phyloP scores from a whole-genome alignment of 2,888 invertebrate species.

The Morinoia aosen region DNA sequence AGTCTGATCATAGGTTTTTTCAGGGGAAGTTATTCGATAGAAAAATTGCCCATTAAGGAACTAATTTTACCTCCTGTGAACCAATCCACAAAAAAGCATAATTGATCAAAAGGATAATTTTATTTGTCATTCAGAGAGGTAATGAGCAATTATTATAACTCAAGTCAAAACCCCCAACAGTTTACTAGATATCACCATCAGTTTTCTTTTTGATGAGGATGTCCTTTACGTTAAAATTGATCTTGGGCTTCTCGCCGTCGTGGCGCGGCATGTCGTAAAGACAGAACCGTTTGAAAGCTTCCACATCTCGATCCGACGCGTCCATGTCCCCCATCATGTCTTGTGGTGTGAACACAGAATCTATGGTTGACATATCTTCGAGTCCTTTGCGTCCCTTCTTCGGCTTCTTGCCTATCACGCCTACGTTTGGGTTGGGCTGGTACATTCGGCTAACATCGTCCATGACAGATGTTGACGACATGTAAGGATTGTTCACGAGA shows the following conservation, averaged over 20 bases:
- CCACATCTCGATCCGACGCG: constrained; percentile 77
- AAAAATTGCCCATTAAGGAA: neutral
- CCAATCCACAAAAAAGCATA: neutral
- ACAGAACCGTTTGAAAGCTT: constrained; percentile 89
- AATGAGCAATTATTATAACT: neutral
- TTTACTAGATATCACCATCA: constrained; percentile 10
- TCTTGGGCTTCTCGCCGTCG: constrained; percentile 79
- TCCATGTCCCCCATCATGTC: constrained; percentile 65
- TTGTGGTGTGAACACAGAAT: constrained; percentile 67
- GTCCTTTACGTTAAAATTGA: constrained; percentile 85
- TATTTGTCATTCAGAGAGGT: neutral
- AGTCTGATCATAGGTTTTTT: neutral
- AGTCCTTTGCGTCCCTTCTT: constrained; percentile 68
- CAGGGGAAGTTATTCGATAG: neutral
- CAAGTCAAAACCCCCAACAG: neutral
- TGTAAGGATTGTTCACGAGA: constrained; percentile 48
- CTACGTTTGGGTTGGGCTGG: constrained; percentile 55
- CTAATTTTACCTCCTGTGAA: neutral
- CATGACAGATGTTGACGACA: constrained; percentile 30
- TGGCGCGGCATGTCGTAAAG: constrained; percentile 83
- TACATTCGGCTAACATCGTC: constrained; percentile 57
- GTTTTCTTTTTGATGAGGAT: constrained; percentile 79
- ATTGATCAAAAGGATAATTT: neutral
- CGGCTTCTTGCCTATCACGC: constrained; percentile 68
- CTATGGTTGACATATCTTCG: constrained; percentile 66